Evolutionary conservation across 2,888 invertebrate species (phyloP).

Genomic region (Cremastinae sp.): DNA sequence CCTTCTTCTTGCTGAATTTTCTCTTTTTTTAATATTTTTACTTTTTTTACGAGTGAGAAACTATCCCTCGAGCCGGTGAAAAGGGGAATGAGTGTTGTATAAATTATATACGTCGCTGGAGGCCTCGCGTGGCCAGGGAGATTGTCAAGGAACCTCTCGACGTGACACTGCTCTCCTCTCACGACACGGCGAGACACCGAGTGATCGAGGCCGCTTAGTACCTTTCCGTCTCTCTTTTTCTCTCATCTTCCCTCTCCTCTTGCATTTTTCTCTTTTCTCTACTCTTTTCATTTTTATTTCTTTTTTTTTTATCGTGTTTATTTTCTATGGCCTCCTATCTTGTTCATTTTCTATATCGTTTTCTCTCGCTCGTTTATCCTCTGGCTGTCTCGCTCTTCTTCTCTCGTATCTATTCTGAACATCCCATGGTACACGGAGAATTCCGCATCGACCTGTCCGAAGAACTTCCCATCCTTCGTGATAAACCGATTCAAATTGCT

Average conservation of each 20-base stretch:
- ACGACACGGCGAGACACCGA: slow-evolving; percentile 2
- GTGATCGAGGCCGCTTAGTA: slow-evolving; percentile 19
- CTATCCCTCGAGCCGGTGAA: slow-evolving; percentile 27
- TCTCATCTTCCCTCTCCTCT: not conserved
- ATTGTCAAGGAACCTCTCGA: slow-evolving; percentile 39
- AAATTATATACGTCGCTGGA: slow-evolving; percentile 15
- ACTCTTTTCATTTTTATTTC: no score
- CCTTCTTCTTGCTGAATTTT: not conserved
- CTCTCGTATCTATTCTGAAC: slow-evolving; percentile 23
- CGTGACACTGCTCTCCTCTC: slow-evolving; percentile 35
- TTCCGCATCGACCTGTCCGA: slow-evolving; percentile 21
- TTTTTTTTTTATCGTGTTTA: no score
- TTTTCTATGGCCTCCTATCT: no score
- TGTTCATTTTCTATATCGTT: no score
- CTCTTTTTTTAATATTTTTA: no score
- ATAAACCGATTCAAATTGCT: slow-evolving; percentile 41
- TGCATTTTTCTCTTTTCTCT: no score
- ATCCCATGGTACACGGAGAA: slow-evolving; percentile 23
- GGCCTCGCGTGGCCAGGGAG: slow-evolving; percentile 45
- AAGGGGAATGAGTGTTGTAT: slow-evolving; percentile 17
- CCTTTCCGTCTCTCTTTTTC: not conserved
- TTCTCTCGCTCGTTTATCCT: no score
- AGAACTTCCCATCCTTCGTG: slow-evolving; percentile 21
- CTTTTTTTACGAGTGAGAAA: slow-evolving; percentile 30
- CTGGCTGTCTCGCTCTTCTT: not conserved